Conservation (phyloP, 2,797 vertebrate genomes). For the Sebastes nivosus region DNA sequence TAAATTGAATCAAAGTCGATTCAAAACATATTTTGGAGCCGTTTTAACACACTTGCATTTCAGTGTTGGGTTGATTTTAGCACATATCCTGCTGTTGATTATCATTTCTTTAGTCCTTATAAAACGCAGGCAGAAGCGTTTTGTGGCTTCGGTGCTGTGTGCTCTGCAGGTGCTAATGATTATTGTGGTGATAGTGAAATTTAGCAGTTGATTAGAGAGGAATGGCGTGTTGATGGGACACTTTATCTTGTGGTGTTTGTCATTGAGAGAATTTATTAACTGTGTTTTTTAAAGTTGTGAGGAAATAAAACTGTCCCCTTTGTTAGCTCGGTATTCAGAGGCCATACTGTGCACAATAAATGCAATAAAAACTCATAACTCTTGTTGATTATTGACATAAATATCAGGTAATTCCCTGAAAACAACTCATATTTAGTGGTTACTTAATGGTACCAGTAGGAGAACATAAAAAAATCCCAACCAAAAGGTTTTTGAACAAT, state of each 20-base stretch:
- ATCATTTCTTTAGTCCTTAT: constrained; percentile 31
- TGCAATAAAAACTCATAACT: neutral
- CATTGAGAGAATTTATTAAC: neutral
- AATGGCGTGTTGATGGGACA: neutral
- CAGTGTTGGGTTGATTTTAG: neutral
- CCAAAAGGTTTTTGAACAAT: too few species aligned
- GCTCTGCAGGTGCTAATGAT: constrained; percentile 5
- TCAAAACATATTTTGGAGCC: neutral
- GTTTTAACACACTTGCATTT: neutral
- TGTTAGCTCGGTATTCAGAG: neutral
- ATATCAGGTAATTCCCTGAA: neutral
- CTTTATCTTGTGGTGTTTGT: neutral
- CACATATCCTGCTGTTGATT: neutral
- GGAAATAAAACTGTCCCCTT: neutral
- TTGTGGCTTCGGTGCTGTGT: constrained; percentile 27
- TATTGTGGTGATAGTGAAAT: neutral
- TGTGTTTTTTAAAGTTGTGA: neutral
- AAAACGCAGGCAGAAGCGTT: neutral
- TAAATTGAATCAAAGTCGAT: neutral
- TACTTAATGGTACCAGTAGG: too few species aligned
- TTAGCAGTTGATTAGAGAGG: neutral
- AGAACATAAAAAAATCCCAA: too few species aligned
- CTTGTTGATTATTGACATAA: neutral
- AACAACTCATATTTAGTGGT: too few species aligned
- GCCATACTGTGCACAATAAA: neutral